A percentile compares a stretch with the other conserved stretches of the same genome.
Evolutionary conservation across 1,140 invertebrate species (phyloP).

Genomic region (Bradysia coprophila): DNA sequence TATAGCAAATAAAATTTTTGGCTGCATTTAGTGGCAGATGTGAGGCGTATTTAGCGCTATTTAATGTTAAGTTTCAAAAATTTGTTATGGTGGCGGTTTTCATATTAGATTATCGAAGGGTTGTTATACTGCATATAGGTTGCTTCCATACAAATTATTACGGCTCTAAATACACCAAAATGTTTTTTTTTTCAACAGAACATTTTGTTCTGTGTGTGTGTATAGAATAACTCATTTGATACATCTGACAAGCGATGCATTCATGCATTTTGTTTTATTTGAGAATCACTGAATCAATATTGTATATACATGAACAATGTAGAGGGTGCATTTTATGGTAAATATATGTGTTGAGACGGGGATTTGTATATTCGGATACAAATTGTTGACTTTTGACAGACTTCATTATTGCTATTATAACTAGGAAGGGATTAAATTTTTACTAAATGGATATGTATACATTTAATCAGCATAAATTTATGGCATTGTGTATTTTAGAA

Average conservation of each 20-base stretch:
- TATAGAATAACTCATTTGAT: no score
- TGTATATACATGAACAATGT: no score
- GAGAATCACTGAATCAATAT: no score
- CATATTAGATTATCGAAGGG: constrained; percentile 1
- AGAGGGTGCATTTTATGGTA: no score
- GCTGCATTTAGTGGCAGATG: constrained; percentile 2
- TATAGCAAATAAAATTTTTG: constrained; percentile 1
- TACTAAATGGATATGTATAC: constrained; percentile 2
- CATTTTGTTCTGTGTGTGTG: no score
- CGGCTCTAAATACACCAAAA: no score
- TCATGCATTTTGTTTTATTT: no score
- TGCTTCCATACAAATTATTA: not conserved
- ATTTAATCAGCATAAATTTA: not conserved
- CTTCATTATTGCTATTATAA: constrained; percentile 2
- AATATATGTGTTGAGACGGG: no score
- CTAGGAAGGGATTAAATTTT: constrained; percentile 2
- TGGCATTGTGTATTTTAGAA: not conserved
- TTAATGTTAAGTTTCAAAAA: constrained; percentile 3
- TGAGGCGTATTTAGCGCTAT: constrained; percentile 1
- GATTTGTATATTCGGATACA: not conserved
- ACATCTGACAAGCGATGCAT: no score
- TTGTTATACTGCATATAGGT: not conserved
- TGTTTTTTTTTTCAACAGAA: no score
- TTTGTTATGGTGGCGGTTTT: constrained; percentile 1
- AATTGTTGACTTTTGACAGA: constrained; percentile 3